Evolutionary conservation across 1,140 invertebrate genomes (phyloP).

Genomic region (Rhopalosiphum padi): DNA sequence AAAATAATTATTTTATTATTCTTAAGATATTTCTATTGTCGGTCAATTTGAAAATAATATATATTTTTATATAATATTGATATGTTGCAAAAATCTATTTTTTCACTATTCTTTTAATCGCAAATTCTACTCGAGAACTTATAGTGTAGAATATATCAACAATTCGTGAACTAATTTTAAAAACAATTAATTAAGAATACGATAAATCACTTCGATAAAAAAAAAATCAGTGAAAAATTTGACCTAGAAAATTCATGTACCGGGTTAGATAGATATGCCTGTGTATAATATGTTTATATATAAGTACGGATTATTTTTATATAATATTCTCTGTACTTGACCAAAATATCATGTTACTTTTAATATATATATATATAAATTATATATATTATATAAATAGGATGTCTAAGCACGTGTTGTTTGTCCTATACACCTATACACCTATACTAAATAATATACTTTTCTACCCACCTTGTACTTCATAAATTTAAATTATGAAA

Average conservation of each 20-base stretch:
- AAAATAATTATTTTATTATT: background rate
- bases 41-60: background rate
- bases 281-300: background rate
- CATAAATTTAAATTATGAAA: no score
- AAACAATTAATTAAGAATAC: background rate
- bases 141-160: background rate
- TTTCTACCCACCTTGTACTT: no score
- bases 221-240: background rate
- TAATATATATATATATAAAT: background rate
- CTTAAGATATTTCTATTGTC: background rate
- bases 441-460: no score
- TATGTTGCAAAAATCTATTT: background rate
- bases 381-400: no score
- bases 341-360: background rate
- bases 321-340: background rate
- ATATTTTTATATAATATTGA: background rate
- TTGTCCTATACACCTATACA: no score
- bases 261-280: background rate
- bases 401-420: no score
- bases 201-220: background rate
- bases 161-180: background rate
- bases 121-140: background rate
- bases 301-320: background rate
- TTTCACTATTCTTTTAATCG: background rate
- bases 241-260: slow-evolving; percentile 1